Conservation (phyloP, 2,888 invertebrate species). For the Ischnura elegans region DNA sequence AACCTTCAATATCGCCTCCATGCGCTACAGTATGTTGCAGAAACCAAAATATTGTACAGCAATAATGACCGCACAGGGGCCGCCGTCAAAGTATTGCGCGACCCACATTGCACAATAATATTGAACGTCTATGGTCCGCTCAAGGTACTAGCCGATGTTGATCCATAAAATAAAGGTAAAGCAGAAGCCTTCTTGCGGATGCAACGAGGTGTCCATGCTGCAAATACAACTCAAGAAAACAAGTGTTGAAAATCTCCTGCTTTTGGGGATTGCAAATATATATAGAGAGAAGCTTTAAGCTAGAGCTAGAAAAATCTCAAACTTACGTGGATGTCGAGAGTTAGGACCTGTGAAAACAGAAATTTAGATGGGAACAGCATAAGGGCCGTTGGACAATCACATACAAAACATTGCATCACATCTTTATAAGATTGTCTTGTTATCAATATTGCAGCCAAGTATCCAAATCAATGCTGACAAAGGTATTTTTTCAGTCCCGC, state of each 20-base stretch:
- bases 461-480: not conserved
- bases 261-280: not conserved
- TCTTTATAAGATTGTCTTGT: not conserved
- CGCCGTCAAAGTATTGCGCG: too few species aligned
- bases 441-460: not conserved
- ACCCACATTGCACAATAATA: too few species aligned
- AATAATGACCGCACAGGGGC: too few species aligned
- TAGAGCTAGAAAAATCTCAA: conserved; percentile 30
- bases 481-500: conserved; percentile 16
- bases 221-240: conserved; percentile 3
- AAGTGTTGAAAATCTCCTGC: not conserved
- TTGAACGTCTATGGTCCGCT: too few species aligned
- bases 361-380: conserved; percentile 38
- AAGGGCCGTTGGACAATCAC: conserved; percentile 35
- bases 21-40: too few species aligned
- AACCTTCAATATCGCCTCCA: too few species aligned
- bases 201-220: conserved; percentile 14
- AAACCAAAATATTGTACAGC: too few species aligned
- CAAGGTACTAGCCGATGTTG: not conserved
- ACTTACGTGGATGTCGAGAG: conserved; percentile 38
- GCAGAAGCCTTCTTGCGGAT: not conserved
- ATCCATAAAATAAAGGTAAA: not conserved
- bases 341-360: conserved; percentile 35
- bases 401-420: conserved; percentile 27
- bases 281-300: conserved; percentile 3